Base-by-base conservation (phyloP, 2,888 invertebrate species). In the Amphipoea lucens region DNA sequence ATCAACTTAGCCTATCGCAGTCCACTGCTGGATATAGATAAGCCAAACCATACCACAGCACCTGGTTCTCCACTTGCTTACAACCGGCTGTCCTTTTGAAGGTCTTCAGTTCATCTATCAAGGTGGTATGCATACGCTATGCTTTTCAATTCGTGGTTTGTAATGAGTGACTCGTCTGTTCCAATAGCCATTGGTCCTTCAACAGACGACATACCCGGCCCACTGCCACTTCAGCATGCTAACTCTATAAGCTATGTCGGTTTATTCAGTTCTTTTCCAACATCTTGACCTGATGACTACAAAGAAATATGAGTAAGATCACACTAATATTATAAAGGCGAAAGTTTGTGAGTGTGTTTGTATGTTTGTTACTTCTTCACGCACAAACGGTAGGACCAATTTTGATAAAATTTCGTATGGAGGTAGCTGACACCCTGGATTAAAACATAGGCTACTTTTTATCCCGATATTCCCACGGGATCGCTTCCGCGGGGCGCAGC, bases 41-140 rank as follows among this genome's bases (percentile, higher is more conserved):
- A 17, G 2, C 2, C 36, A 23, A 36, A 23, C 17, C 1, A 3
- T 1, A 3, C 29, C 29, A 45, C 0, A 48, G 40, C 3, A 62
- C 14, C 7, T 42, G 29, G 51, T 7, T 51, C 1, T 29, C 4
- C 14, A 6, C 4, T 11, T 76, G 23, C 36, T 1, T 48, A 12
- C 12, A 40, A 4, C 7, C 6, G n/a, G 3, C 2, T 0, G 3
- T 23, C 14, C 7, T 29, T 75, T 54, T 23, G 4, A 11, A n/a
- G 11, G 17, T 40, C 9, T 17, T 36, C 0, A 14, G 4, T 14
- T 0, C 23, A 11, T 29, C 2, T 11, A 29, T 74, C 12, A n/a
- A 0, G 12, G 2, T 7, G 14, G 4, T 48, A 0, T 14, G 3
- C 4, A 12, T 29, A 9, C 0, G n/a, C 3, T 48, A 29, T 5